Evolutionary conservation across 2,888 invertebrate species (phyloP).

Genomic region (Hydriomena furcata): DNA sequence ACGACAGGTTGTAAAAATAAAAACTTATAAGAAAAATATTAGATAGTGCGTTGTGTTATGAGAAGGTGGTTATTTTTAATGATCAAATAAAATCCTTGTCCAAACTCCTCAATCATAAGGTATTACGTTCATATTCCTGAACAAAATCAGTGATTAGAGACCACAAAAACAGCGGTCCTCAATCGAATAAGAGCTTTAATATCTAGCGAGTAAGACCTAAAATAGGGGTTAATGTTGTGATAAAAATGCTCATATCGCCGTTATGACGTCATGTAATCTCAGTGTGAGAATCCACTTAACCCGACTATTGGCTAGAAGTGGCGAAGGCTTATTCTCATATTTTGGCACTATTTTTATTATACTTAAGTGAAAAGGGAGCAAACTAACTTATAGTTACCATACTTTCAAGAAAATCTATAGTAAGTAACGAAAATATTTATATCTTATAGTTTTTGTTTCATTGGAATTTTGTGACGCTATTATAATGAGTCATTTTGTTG

Average conservation of each 20-base stretch:
- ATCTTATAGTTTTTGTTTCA: too few relatives aligned
- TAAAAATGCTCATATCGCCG: constrained; percentile 58
- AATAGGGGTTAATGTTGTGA: constrained; percentile 54
- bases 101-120: too few relatives aligned
- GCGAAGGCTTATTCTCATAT: constrained; percentile 14
- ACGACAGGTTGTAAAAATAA: too few relatives aligned
- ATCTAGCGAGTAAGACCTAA: constrained; percentile 45
- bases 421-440: too few relatives aligned
- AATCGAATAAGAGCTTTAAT: constrained; percentile 54
- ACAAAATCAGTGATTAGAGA: constrained; percentile 22
- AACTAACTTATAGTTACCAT: too few relatives aligned
- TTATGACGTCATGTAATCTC: constrained; percentile 60
- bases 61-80: too few relatives aligned
- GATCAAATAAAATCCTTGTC: too few relatives aligned
- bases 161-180: constrained; percentile 36
- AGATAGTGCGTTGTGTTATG: too few relatives aligned
- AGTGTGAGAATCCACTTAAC: constrained; percentile 33
- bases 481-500: too few relatives aligned
- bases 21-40: too few relatives aligned
- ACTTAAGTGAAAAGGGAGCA: constrained; percentile 7
- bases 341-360: constrained; percentile 16
- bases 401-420: too few relatives aligned
- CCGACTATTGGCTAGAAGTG: constrained; percentile 33
- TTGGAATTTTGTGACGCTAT: too few relatives aligned
- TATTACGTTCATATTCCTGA: not conserved